Evolutionary conservation across 2,797 vertebrate genomes (phyloP), one percentile per base, ranked within the genome.

Genomic region (Aselliscus stoliczkanus): DNA sequence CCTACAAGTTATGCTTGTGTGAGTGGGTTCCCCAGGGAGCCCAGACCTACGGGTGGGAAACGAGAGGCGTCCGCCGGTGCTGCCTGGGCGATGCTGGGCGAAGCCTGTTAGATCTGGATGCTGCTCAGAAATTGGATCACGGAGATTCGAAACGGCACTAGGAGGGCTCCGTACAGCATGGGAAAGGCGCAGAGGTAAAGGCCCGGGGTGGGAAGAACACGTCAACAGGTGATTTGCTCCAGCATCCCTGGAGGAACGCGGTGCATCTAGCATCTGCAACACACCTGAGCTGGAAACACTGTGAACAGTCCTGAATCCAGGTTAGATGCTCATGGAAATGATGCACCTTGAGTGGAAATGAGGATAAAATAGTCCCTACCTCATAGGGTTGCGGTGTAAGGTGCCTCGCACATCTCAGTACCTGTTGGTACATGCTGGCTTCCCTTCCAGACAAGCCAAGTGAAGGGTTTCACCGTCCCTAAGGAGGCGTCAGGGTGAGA

Each of bases 61-160:
- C 1, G 39, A 14, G 69, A 47, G 64, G 29, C 5, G 0, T 5
- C 31, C 23, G 11, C 12, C 25, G 37, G 14, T 9, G 56, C 54
- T 72, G 37, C 20, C 1, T 31, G 21, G 60, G 14, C 0, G 0
- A 5, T 15, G 4, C 11, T 39, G 58, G 15, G 20, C 4, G 44
- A 52, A 73, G 25, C 37, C 20, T 17, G 11, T 34, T 29, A 25
- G 20, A 27, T 25, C 67, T 47, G 47, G 44, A 39, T 14, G 15
- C 75, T 56, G 2, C 25, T 11, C 47, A 73, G 47, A 50, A 37
- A 18, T 7, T 7, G 7, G n/a, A 39, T 21, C 10, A 23, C 14
- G 47, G 14, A 14, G 13, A 62, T 6, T 42, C 9, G 29, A 47
- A 86, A 34, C 5, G 17, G 9, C 31, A 7, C 17, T 37, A 20